phyloP scores from a whole-genome alignment of 2,113 vertebrate genomes.

The Ctenodactylus gundi region DNA sequence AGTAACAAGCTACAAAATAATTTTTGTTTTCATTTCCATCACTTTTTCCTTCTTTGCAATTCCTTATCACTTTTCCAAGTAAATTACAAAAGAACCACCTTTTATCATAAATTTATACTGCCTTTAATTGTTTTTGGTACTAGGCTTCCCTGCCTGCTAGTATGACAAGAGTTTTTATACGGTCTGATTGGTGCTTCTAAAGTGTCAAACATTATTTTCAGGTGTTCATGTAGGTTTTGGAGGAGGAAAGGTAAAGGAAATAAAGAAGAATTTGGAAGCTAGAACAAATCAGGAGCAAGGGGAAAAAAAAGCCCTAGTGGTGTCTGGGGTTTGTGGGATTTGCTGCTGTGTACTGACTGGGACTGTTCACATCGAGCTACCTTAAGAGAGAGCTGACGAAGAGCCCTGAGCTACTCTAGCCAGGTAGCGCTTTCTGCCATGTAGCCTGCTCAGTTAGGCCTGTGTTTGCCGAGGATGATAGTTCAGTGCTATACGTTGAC shows the following conservation, averaged over 20 bases:
- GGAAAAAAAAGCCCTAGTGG: background rate
- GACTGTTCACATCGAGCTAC: background rate
- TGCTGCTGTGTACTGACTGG: background rate
- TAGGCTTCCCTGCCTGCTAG: background rate
- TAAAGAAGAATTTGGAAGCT: background rate
- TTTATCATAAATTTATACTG: background rate
- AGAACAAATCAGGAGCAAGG: background rate
- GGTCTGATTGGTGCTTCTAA: background rate
- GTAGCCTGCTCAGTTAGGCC: background rate
- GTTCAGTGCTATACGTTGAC: background rate
- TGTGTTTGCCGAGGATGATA: background rate
- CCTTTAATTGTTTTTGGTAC: background rate
- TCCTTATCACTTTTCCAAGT: background rate
- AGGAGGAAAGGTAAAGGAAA: background rate
- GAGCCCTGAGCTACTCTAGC: background rate
- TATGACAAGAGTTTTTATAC: background rate
- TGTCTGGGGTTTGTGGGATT: background rate
- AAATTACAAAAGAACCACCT: background rate
- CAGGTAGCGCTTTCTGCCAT: background rate
- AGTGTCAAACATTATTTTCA: background rate
- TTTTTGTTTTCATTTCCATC: background rate
- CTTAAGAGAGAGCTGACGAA: background rate
- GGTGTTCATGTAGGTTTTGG: background rate
- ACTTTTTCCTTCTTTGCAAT: background rate
- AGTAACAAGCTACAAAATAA: background rate